Evolutionary conservation across 1,140 invertebrate species (phyloP).

Genomic region (Drosophila tsacasi): DNA sequence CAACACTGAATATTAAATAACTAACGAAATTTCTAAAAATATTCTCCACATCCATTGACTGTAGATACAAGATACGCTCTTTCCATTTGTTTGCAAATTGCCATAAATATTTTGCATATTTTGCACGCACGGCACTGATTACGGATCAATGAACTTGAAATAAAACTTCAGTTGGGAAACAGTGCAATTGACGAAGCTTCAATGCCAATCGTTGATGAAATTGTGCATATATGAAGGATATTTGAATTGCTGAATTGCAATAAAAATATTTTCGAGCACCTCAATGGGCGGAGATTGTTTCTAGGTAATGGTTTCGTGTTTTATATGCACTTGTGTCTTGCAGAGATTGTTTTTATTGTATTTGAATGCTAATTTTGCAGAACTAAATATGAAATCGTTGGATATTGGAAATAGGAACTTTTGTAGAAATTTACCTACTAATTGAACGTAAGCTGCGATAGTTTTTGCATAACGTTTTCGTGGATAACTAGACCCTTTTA

Average conservation of each 20-base stretch:
- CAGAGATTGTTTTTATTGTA: background rate
- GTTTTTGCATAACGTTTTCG: background rate
- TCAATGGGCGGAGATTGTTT: background rate
- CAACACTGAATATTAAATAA: background rate
- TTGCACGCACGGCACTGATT: background rate
- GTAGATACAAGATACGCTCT: background rate
- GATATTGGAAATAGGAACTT: background rate
- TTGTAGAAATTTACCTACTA: background rate
- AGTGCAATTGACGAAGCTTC: background rate
- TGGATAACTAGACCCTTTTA: background rate
- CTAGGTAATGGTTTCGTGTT: constrained; percentile 2
- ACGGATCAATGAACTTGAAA: constrained; percentile 25
- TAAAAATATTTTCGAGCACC: constrained; percentile 3
- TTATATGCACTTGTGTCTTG: background rate
- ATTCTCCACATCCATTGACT: background rate
- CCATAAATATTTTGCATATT: constrained; percentile 1
- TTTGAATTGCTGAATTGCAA: constrained; percentile 2
- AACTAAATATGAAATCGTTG: background rate
- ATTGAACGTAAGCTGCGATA: no score
- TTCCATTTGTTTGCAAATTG: constrained; percentile 8
- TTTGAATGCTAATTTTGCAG: background rate
- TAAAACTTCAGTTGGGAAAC: background rate
- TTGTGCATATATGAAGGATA: background rate
- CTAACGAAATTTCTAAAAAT: background rate
- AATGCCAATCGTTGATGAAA: constrained; percentile 15